Base-by-base conservation (phyloP, 2,888 invertebrate genomes). In the Gastracanthus pulcherrimus region DNA sequence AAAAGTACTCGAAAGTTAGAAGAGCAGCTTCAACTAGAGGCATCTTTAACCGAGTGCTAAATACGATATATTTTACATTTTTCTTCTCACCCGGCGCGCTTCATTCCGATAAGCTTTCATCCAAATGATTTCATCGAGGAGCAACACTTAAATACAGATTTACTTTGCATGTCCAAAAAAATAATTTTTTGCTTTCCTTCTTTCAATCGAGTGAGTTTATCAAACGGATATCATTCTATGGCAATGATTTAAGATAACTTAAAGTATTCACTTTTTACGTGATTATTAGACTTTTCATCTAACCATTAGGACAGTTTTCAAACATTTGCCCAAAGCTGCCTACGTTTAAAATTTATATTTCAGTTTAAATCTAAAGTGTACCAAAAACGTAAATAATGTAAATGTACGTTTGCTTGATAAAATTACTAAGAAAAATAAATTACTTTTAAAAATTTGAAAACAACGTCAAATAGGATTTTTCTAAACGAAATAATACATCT, bases 1-100 rank as follows among this genome's bases (percentile, higher is more conserved):
- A 69, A 76, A 77, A 62, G 41, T 75, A 62, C 29, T 60, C 34
- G 34, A 62, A 60, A 4, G 19, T 23, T n/a, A 41, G n/a, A 64
- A 75, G 41, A 69, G 67, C 48, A 69, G 62, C 62, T 81, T 77
- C 41, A 77, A 77, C 55, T 19, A 55, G 64, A 60, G 75, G 41
- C 81, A 82, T 78, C 75, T 75, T 64, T 69, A 78, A 82, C 74
- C 64, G 34, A 55, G 64, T 69, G 45, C 77, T 82, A 36, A 70
- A 77, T 77, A 77, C 58, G 36, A 67, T 66, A 67, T 3, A 60
- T 78, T 78, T 82, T 78, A 66, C 55, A 71, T 55, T 70, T 71
- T 41, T 64, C 11, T 64, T 72, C 48, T n/a, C n/a, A n/a, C n/a
- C n/a, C n/a, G n/a, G n/a, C n/a, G 13, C 19, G 11, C 31, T 13